These are phyloP conservation scores for Petrosia ficiformis DNA, from an alignment of 37 sponge, comb jelly and placozoan genomes.

Conservation along the genomic window DNA sequence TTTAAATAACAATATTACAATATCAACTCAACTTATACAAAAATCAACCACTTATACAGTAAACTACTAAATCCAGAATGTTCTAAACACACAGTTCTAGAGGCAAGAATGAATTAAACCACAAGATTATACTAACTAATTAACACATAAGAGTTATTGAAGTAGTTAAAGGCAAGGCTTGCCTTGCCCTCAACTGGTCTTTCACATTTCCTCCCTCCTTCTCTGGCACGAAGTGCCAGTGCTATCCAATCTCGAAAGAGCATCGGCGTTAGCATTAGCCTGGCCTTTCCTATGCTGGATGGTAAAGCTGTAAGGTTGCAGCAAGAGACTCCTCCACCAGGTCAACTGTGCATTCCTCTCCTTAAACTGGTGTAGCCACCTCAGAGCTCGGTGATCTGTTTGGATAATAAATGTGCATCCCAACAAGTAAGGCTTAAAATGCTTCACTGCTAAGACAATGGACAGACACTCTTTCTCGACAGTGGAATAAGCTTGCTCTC, in stretches of 20 bases:
- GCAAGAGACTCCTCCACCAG: slow-evolving; percentile 38
- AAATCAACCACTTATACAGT: too few relatives aligned
- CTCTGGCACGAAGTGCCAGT: slow-evolving; percentile 2
- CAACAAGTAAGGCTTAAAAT: slow-evolving; percentile 19
- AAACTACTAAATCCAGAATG: too few relatives aligned
- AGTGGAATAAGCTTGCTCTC: slow-evolving; percentile 14
- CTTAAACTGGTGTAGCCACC: slow-evolving; percentile 10
- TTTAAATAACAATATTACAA: too few relatives aligned
- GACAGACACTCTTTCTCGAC: slow-evolving; percentile 41
- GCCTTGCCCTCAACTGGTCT: too few relatives aligned
- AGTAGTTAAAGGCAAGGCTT: too few relatives aligned
- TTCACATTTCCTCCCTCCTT: not conserved
- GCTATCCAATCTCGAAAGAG: slow-evolving; percentile 5
- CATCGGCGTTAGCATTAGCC: slow-evolving; percentile 34
- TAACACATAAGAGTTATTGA: too few relatives aligned
- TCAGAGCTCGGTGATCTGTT: slow-evolving; percentile 18
- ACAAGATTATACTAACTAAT: not conserved
- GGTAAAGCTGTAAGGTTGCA: slow-evolving; percentile 36
- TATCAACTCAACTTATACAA: too few relatives aligned
- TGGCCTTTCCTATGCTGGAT: slow-evolving; percentile 10
- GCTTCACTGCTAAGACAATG: slow-evolving; percentile 12
- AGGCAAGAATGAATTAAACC: too few relatives aligned
- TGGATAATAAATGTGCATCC: slow-evolving; percentile 1
- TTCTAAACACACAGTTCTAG: too few relatives aligned
- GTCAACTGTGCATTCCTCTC: slow-evolving; percentile 26